Evolutionary conservation across 1,140 invertebrate genomes (phyloP).

Genomic region (Cherax quadricarinatus): DNA sequence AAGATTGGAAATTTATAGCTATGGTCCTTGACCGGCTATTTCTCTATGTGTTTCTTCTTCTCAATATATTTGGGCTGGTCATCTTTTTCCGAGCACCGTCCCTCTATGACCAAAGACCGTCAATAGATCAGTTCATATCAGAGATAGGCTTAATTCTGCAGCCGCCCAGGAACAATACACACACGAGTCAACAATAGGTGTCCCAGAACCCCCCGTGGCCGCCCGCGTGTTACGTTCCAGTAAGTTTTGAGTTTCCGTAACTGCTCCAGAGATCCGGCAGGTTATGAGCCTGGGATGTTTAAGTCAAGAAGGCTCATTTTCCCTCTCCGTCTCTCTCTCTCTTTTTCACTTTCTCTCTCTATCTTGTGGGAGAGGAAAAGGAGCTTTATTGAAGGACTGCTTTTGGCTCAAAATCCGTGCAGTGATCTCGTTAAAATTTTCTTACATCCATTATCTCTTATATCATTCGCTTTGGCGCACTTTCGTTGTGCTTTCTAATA

Average conservation of each 20-base stretch:
- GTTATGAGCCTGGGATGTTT: conserved; percentile 51
- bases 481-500: conserved; percentile 55
- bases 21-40: conserved; percentile 99
- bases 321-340: conserved; percentile 14
- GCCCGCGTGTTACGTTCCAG: conserved; percentile 26
- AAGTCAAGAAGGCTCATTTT: conserved; percentile 29
- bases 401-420: conserved; percentile 48
- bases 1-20: conserved; percentile 99
- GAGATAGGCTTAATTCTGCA: conserved; percentile 80
- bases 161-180: conserved; percentile 42
- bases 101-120: conserved; percentile 92
- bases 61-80: conserved; percentile 93
- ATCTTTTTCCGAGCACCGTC: conserved; percentile 95
- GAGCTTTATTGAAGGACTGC: conserved; percentile 16
- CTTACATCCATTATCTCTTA: conserved; percentile 44
- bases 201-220: background rate
- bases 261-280: conserved; percentile 23
- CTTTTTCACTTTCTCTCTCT: background rate
- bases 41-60: conserved; percentile 96
- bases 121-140: conserved; percentile 88
- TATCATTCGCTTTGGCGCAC: conserved; percentile 40
- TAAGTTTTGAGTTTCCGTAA: conserved; percentile 40
- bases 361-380: background rate
- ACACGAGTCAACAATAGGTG: conserved; percentile 15
- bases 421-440: conserved; percentile 34